phyloP scores from a whole-genome alignment of 1,140 invertebrate species.

The Magallana angulata region DNA sequence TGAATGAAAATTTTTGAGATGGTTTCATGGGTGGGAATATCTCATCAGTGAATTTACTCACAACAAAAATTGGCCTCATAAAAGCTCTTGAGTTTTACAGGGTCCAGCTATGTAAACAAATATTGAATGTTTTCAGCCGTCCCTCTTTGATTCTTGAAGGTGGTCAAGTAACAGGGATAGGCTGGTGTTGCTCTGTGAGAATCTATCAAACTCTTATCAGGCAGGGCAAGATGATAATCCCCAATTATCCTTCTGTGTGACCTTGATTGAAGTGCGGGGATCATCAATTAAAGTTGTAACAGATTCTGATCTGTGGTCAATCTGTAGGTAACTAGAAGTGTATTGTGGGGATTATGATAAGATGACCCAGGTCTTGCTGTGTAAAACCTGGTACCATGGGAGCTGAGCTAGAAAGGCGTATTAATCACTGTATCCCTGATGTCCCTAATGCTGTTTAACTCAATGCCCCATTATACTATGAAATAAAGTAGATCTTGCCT shows the following conservation, averaged over 20 bases:
- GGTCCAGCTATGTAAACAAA: constrained; percentile 23
- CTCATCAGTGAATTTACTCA: neutral
- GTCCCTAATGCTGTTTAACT: too few relatives aligned
- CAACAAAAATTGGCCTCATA: neutral
- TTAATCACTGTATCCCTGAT: too few relatives aligned
- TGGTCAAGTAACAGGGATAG: neutral
- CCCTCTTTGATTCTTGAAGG: neutral
- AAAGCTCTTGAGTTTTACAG: neutral
- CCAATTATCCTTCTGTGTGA: neutral
- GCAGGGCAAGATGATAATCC: constrained; percentile 7
- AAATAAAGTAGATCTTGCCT: too few relatives aligned
- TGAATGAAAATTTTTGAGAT: constrained; percentile 11
- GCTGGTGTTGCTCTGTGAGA: constrained; percentile 14
- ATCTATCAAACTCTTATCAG: constrained; percentile 10
- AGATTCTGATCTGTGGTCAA: constrained; percentile 17
- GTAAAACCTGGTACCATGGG: neutral
- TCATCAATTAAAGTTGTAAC: neutral
- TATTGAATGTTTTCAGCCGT: neutral
- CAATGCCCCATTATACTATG: too few relatives aligned
- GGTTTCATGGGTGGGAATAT: constrained; percentile 16
- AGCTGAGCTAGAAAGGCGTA: too few relatives aligned
- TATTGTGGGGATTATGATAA: constrained; percentile 7
- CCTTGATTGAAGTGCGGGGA: constrained; percentile 13
- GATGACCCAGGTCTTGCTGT: neutral
- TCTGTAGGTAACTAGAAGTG: constrained; percentile 21